Conservation (phyloP, 2,113 vertebrate genomes). For the Hypanus sabinus region DNA sequence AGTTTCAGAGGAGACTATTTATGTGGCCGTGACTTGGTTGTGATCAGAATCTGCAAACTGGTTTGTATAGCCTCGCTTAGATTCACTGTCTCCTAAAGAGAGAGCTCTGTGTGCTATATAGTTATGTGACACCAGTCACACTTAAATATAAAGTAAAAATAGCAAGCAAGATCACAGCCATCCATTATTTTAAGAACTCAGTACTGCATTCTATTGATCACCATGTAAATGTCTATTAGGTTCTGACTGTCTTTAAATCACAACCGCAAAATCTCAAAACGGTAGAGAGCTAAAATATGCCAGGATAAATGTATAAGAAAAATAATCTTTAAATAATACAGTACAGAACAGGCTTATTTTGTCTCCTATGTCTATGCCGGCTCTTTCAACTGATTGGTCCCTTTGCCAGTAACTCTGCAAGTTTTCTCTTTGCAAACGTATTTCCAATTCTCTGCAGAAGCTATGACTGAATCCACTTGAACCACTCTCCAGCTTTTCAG, state of each 20-base stretch:
- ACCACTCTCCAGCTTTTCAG: background rate
- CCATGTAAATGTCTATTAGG: background rate
- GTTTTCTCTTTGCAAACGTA: too few relatives aligned
- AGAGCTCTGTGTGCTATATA: background rate
- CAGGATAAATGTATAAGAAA: background rate
- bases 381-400: background rate
- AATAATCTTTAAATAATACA: too few relatives aligned
- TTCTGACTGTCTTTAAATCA: background rate
- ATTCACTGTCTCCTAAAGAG: background rate
- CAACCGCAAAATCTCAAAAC: background rate
- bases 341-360: background rate
- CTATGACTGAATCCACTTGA: background rate
- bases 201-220: background rate
- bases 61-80: background rate
- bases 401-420: background rate
- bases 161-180: too few relatives aligned
- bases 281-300: background rate
- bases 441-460: background rate
- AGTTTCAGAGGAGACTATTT: background rate
- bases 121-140: background rate
- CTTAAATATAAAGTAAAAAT: background rate
- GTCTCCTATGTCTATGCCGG: background rate
- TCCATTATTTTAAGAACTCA: background rate
- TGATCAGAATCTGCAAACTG: background rate
- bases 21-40: background rate